Evolutionary conservation across 2,797 vertebrate genomes (phyloP), one percentile per base, ranked within the genome.

Genomic region (Geotrypetes seraphini): DNA sequence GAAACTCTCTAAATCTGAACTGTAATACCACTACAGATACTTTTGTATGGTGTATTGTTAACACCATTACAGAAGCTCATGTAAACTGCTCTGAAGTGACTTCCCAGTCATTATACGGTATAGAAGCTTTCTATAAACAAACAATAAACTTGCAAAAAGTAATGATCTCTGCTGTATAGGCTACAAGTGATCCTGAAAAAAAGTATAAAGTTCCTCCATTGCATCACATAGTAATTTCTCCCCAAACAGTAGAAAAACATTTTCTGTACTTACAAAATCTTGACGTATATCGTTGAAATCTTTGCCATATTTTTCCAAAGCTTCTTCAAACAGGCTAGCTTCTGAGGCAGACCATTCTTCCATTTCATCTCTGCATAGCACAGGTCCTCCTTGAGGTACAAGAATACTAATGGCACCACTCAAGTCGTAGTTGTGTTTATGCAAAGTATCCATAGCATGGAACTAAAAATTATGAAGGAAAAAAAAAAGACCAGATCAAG

Each of bases 261-360:
- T 9, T 37, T 19, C 28, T 7, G 12, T 41, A 91, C 93, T 92
- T 72, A 97, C 93, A 72, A 97, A 97, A 72, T 97, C 93, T 86
- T 96, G 93, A 75, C 92, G 91, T 67, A 97, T 97, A 64, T 97
- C 93, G 23, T 92, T 96, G 82, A 97, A 97, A 81, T 97, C 93
- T 74, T 97, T 97, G 60, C 93, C 93, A 16, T 97, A 97, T 71
- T 97, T 97, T 69, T 97, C 93, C 68, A 96, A 54, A 2, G 93
- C 92, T 60, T 97, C 93, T 69, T 97, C 93, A 37, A 97, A 96
- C 67, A 96, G 86, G 71, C 86, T 92, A 3, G 93, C 93, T 71
- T 97, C 93, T 6, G 93, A 97, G 19, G 92, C 91, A 8, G 91
- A 96, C 94, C 92, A 96, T 71, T 96, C 92, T 62, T 97, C 94